Base-by-base conservation (phyloP, 1,140 invertebrate species). In the Onthophagus taurus region DNA sequence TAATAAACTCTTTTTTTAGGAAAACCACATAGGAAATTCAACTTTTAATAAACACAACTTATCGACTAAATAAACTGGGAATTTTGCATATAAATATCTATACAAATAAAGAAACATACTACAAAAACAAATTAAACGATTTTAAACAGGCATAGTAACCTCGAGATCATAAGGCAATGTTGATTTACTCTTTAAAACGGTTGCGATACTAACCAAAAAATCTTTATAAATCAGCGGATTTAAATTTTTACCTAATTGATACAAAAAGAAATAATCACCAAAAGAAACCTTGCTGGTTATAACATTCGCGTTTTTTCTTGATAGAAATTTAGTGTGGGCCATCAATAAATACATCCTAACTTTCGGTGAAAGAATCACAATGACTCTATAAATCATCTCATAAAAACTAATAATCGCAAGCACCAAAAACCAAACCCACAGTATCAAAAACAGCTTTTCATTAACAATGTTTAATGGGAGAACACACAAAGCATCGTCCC, bases 401-500 rank as follows among this genome's bases (percentile, higher is more conserved):
- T 82, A 47, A 14, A 67, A 67, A 1, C 81, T 77, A 5, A 86
- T 38, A 13, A 76, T 52, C 9, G 76, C 67, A 21, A 89, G 63
- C 17, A 81, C 58, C 23, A 85, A 71, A 37, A 88, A 79, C 86
- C 86, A 90, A 59, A 87, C 79, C 82, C 83, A 87, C 0, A 88
- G 58, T 35, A 89, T 76, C 8, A 81, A 69, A 53, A 85, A 89
- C 36, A 87, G 78, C 58, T 88, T 89, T 55, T 87, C 83, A 59
- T 87, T 85, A 11, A 88, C 66, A 45, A 85, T 76, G 54, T 89
- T 89, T 7, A 87, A 54, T 0, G 84, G 79, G 31, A 88, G 61
- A 4, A 87, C 71, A 52, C 84, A 89, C 0, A 88, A 64, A 7
- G 74, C 72, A 50, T 89, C 84, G 45, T 71, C 68, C 0, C 65